Evolutionary conservation across 2,888 invertebrate species (phyloP), one percentile per base, ranked within the genome.

Genomic region (Anodontia alba): DNA sequence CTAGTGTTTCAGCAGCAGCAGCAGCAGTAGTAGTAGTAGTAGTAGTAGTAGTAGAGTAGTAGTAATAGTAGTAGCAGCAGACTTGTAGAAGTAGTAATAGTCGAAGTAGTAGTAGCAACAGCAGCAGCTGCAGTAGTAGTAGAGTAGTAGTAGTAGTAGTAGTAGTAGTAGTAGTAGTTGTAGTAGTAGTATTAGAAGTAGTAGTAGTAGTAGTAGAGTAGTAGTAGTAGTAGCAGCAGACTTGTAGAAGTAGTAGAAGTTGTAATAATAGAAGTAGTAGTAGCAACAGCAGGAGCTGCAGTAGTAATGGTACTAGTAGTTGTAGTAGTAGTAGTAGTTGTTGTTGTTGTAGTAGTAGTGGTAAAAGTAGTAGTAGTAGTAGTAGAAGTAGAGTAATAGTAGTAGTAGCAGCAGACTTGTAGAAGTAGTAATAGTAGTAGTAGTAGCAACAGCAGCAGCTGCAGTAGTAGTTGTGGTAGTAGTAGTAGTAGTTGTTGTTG

Each of bases 51-150:
- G 76, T 76, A 31, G 68, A 43, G 74, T 42, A 2, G 74, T 31
- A 66, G 62, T 36, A 3, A 42, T 74, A 74, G 66, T 42, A 38
- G 66, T 74, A 36, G 74, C 29, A 66, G 62, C 15, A 49, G 54
- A 83, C 76, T 76, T 72, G 79, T 72, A 80, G 82, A 73, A 80
- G 82, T 76, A 82, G 76, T 73, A 76, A 76, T 80, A 72, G 79
- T 72, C 80, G 76, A 26, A 72, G 78, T 71, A 66, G 38, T 38
- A 38, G 38, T 38, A 38, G 38, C 12, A 38, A 12, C 12, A 38
- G 38, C 12, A 38, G 38, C 38, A 38, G 38, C 12, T 8, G 12
- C 12, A 38, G 38, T 38, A 38, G 38, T 38, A 38, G 38, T 38
- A 38, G 38, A 38, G 38, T 38, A 38, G 38, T 12, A 38, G 38